These are phyloP conservation scores for Aspidiotus rigidus DNA, from an alignment of 2,888 invertebrate genomes.

Conservation along the genomic window DNA sequence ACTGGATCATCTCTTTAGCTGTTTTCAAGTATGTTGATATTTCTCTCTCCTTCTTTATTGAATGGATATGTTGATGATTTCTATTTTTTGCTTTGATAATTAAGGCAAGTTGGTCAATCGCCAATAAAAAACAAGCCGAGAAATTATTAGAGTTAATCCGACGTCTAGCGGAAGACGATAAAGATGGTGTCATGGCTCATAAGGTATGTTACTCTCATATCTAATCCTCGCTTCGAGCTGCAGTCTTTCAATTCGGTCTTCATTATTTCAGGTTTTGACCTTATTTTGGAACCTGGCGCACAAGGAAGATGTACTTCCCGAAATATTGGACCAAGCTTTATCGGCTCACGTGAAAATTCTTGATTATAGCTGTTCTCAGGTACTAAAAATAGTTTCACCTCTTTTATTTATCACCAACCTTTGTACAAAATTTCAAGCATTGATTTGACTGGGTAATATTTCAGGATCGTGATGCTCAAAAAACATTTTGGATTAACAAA, in stretches of 20 bases:
- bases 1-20: constrained; percentile 91
- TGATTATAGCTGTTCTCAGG: constrained; percentile 93
- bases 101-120: constrained; percentile 88
- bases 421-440: too few species aligned
- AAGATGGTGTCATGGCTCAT: constrained; percentile 97
- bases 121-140: constrained; percentile 91
- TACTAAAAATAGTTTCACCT: constrained; percentile 37
- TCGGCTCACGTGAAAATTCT: constrained; percentile 92
- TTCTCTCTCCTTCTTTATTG: background rate
- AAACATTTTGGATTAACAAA: constrained; percentile 88
- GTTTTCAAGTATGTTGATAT: constrained; percentile 62
- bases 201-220: constrained; percentile 52
- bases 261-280: constrained; percentile 59
- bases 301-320: constrained; percentile 89
- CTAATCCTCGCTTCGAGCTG: background rate
- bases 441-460: constrained; percentile 18
- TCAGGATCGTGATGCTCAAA: constrained; percentile 84
- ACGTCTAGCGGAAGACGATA: constrained; percentile 92
- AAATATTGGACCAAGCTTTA: constrained; percentile 94
- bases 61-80: background rate
- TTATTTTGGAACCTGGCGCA: constrained; percentile 95
- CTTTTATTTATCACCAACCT: too few species aligned
- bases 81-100: constrained; percentile 37
- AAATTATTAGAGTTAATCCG: constrained; percentile 88
- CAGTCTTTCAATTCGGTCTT: background rate